A percentile compares a stretch with the other conserved stretches of the same genome.
Conservation (phyloP, 2,888 invertebrate genomes). For the Hymenopus coronatus region DNA sequence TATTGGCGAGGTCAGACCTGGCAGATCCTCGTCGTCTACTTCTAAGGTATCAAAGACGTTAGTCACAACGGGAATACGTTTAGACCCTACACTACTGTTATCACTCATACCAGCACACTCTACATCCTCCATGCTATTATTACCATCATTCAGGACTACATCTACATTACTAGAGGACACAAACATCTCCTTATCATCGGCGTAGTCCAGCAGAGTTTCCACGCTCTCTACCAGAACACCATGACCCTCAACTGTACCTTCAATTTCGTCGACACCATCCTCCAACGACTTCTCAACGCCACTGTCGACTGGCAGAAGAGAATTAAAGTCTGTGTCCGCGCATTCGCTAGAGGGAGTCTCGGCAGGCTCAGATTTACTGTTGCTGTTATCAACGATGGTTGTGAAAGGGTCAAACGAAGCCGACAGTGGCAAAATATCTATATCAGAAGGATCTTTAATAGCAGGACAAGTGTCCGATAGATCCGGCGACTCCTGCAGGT, state of each 20-base stretch:
- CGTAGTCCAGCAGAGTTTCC: not conserved
- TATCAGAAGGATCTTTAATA: not conserved
- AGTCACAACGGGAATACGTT: not conserved
- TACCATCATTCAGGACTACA: not conserved
- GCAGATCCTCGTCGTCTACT: constrained; percentile 3
- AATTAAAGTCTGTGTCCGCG: constrained; percentile 1
- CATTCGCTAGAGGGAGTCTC: constrained; percentile 14
- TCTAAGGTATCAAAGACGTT: constrained; percentile 6
- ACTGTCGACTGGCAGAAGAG: not conserved
- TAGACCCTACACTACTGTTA: not conserved
- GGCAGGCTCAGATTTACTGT: constrained; percentile 6
- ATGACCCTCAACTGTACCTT: not conserved
- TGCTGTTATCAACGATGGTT: constrained; percentile 21
- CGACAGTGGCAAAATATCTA: constrained; percentile 10
- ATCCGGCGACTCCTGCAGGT: not conserved
- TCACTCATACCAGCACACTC: not conserved
- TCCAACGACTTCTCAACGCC: not conserved
- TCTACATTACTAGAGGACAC: not conserved
- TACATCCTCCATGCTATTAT: constrained; percentile 21
- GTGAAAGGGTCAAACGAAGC: constrained; percentile 27
- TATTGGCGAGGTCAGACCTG: not conserved
- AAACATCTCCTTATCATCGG: not conserved
- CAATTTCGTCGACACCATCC: not conserved
- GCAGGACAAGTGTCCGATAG: not conserved
- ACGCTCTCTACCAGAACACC: not conserved